Percentiles rank a stretch among this genome's conserved stretches.
These are phyloP conservation scores for Kobus ellipsiprymnus DNA, from an alignment of 2,113 vertebrate species.

Conservation along the genomic window DNA sequence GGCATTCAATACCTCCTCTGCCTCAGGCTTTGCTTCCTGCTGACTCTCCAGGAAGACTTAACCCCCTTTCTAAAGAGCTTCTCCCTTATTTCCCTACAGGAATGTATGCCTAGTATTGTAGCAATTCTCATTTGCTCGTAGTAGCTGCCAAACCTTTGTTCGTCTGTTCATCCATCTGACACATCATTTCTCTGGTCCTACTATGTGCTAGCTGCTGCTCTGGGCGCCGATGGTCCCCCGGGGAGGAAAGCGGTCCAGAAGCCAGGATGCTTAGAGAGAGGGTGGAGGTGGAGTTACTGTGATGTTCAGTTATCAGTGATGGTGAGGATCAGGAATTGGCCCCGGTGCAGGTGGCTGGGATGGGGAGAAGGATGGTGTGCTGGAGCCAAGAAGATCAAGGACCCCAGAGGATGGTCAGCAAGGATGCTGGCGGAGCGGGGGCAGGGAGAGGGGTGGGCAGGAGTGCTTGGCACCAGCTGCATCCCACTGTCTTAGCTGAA, in stretches of 20 bases:
- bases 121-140: not conserved
- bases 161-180: not conserved
- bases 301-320: not conserved
- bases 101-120: not conserved
- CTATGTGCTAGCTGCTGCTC: too few species aligned
- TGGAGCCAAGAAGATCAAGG: not conserved
- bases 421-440: not conserved
- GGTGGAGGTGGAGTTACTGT: not conserved
- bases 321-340: not conserved
- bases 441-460: not conserved
- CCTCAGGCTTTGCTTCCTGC: not conserved
- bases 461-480: not conserved
- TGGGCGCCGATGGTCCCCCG: fast-evolving
- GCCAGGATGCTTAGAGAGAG: not conserved
- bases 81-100: not conserved
- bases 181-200: not conserved
- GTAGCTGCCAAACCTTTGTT: not conserved
- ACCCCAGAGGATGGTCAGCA: not conserved
- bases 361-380: not conserved
- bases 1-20: not conserved
- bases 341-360: not conserved
- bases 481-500: not conserved
- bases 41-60: not conserved
- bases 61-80: not conserved
- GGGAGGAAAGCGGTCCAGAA: not conserved